Conservation (phyloP, 2,797 vertebrate genomes). For the Xenentodon cancila region DNA sequence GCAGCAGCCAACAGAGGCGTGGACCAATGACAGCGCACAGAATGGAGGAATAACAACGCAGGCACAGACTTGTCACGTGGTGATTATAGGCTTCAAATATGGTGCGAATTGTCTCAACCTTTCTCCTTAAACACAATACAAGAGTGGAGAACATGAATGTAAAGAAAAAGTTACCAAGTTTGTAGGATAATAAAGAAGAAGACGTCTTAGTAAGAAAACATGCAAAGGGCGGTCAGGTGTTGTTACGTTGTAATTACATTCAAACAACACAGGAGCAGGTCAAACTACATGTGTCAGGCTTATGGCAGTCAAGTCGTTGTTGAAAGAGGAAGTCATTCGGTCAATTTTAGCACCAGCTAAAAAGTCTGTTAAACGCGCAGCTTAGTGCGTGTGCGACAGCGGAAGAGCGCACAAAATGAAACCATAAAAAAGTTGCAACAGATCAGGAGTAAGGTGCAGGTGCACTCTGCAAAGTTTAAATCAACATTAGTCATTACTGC, state of each 20-base stretch:
- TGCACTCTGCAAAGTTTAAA: neutral
- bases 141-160: too few relatives aligned
- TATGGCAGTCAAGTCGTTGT: neutral
- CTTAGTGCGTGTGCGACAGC: slow-evolving; percentile 5
- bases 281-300: too few relatives aligned
- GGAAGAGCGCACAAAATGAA: slow-evolving; percentile 21
- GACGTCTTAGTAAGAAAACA: too few relatives aligned
- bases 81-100: too few relatives aligned
- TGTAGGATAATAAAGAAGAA: too few relatives aligned
- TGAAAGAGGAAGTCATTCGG: slow-evolving; percentile 56
- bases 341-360: slow-evolving; percentile 11
- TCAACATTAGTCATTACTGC: neutral
- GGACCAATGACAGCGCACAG: slow-evolving; percentile 30
- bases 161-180: too few relatives aligned
- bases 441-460: slow-evolving; percentile 3
- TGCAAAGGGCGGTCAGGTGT: too few relatives aligned
- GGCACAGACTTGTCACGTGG: neutral
- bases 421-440: neutral
- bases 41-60: slow-evolving; percentile 37
- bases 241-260: too few relatives aligned
- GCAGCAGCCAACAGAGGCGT: slow-evolving; percentile 15
- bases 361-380: neutral
- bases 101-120: too few relatives aligned
- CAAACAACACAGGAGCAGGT: too few relatives aligned
- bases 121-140: too few relatives aligned